Percentiles rank a stretch among this genome's conserved stretches.
phyloP scores from a whole-genome alignment of 1,140 invertebrate genomes.

The Archivesica marissinica region DNA sequence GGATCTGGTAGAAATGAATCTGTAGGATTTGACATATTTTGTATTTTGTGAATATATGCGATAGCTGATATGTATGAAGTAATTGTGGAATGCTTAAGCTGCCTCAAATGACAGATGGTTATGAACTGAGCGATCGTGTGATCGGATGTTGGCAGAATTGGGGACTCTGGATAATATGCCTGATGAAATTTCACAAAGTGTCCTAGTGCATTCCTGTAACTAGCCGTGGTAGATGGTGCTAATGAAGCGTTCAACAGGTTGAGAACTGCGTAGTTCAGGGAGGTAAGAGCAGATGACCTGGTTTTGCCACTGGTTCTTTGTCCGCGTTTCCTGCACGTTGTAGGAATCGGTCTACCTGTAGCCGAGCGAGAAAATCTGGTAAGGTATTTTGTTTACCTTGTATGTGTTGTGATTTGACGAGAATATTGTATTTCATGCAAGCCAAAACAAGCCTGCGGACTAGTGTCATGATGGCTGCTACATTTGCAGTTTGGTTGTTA shows the following conservation, averaged over 20 bases:
- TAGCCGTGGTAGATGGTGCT: neutral
- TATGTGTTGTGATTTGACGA: slow-evolving; percentile 41
- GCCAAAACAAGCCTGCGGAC: slow-evolving; percentile 47
- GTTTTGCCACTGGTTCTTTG: neutral
- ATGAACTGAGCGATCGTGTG: slow-evolving; percentile 26
- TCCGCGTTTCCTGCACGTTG: slow-evolving; percentile 22
- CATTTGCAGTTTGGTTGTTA: slow-evolving; percentile 52
- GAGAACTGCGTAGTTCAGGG: neutral
- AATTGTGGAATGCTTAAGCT: neutral
- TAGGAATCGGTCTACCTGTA: slow-evolving; percentile 36
- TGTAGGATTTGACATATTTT: neutral
- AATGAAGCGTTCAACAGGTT: neutral
- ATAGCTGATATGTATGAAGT: slow-evolving; percentile 10
- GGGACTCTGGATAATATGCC: slow-evolving; percentile 5
- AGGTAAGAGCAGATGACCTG: too few species aligned
- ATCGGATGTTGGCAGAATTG: neutral
- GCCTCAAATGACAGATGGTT: neutral
- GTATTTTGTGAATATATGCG: neutral
- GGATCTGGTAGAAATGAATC: slow-evolving; percentile 1
- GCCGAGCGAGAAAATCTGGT: slow-evolving; percentile 61
- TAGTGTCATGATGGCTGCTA: slow-evolving; percentile 35
- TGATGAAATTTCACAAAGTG: neutral
- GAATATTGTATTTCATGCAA: slow-evolving; percentile 52
- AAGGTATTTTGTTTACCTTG: slow-evolving; percentile 52
- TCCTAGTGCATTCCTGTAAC: neutral